Conservation (phyloP, 2,113 vertebrate genomes). For the Antigone vipio region DNA sequence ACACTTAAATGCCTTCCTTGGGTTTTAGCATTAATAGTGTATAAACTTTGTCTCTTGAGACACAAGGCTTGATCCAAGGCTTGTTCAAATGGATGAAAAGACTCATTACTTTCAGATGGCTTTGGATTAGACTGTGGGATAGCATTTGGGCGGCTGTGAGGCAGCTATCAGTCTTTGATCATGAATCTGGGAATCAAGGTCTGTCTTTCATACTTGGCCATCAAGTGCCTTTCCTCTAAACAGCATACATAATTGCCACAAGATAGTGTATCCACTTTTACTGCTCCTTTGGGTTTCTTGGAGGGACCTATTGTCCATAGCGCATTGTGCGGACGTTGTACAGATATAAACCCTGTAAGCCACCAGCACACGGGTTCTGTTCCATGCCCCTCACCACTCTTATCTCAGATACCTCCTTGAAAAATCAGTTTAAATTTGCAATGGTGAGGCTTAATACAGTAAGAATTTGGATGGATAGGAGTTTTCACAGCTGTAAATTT, state of each 20-base stretch:
- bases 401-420: neutral
- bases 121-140: neutral
- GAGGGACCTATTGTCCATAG: neutral
- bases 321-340: no score
- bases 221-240: neutral
- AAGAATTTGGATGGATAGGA: neutral
- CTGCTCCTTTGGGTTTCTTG: neutral
- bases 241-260: neutral
- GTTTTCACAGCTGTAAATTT: neutral
- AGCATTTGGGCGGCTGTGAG: neutral
- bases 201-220: neutral
- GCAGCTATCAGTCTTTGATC: neutral
- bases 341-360: neutral
- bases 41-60: neutral
- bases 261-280: neutral
- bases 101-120: neutral
- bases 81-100: neutral
- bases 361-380: neutral
- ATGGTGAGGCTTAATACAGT: neutral
- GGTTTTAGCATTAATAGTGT: neutral
- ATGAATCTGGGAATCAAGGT: neutral
- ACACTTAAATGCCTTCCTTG: neutral
- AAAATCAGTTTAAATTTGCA: neutral
- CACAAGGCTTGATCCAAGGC: neutral
- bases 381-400: neutral